phyloP scores from a whole-genome alignment of 2,797 vertebrate genomes.

The Dicrostonyx torquatus region DNA sequence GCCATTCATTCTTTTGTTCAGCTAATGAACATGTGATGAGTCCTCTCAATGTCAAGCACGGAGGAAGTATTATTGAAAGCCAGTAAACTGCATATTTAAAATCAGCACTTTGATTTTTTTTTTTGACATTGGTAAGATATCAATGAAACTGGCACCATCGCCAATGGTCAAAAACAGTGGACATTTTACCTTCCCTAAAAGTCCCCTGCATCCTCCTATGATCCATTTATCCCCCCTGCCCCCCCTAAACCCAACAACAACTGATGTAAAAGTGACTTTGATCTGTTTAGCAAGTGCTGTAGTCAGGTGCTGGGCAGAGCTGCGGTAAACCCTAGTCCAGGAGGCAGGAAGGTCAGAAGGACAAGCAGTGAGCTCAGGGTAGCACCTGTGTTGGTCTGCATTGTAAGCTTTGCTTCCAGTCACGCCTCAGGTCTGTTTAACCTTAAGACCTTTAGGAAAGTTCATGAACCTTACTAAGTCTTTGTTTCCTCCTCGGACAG shows the following conservation, averaged over 20 bases:
- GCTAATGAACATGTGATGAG: not conserved
- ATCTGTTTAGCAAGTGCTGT: not conserved
- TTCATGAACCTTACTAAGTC: not conserved
- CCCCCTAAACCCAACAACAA: not conserved
- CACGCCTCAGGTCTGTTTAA: slow-evolving; percentile 8
- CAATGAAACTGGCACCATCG: not conserved
- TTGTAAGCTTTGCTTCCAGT: not conserved
- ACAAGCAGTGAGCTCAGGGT: not conserved
- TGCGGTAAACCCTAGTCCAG: not conserved
- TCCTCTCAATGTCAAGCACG: not conserved
- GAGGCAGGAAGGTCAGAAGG: not conserved
- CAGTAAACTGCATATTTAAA: slow-evolving; percentile 22
- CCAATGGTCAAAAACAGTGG: not conserved
- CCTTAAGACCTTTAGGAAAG: not conserved
- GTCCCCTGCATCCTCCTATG: not conserved
- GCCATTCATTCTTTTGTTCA: slow-evolving; percentile 14
- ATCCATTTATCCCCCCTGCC: not conserved
- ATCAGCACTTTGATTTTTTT: not conserved
- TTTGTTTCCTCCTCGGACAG: slow-evolving; percentile 59
- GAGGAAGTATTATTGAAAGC: not conserved
- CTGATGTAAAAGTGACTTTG: not conserved
- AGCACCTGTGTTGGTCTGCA: not conserved
- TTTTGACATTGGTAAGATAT: not conserved
- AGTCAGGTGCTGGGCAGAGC: not conserved
- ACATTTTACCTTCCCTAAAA: not conserved